Evolutionary conservation across 2,888 invertebrate species (phyloP), one percentile per base, ranked within the genome.

Genomic region (Perdita meconis): DNA sequence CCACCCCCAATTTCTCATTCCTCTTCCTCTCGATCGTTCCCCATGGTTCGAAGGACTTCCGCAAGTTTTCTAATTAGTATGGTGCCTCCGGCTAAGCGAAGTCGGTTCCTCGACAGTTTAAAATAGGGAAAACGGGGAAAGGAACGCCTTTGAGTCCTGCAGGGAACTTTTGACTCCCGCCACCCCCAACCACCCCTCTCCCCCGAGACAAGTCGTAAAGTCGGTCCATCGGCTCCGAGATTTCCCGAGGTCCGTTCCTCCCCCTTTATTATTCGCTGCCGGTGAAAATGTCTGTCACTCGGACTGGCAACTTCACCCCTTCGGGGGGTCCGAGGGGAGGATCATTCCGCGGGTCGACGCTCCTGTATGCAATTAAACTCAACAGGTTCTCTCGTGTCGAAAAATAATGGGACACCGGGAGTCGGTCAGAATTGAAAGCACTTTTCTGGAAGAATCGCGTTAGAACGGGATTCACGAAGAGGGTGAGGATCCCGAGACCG

Each of bases 11-110:
- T 10, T n/a, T 8, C 16, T 22, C 44, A 26, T 56, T 24, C 42
- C 38, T 47, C 69, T 50, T 60, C 59, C 59, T 60, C 71, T n/a
- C 67, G 70, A 64, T 83, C 80, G 71, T 83, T 69, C 71, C n/a
- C 67, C 64, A 78, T 66, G 65, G 67, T 72, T 69, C 80, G 70
- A 24, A 63, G 64, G 78, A 81, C 80, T 84, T 78, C 30, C 56
- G 80, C 80, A 88, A 88, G 87, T 88, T 88, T 88, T 87, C 87
- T 88, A 88, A 88, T 88, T 88, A 88, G 87, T 84, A 86, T 83
- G 81, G 85, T 82, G 85, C 82, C 85, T 79, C 65, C 72, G 84
- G 84, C 68, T 82, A 80, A 83, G 74, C 77, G 75, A 81, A 81
- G 82, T 84, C 83, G 79, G 73, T 65, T 73, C 64, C 80, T 67